Evolutionary conservation across 2,797 vertebrate genomes (phyloP).

Genomic region (Hyperoplus lanceolatus): DNA sequence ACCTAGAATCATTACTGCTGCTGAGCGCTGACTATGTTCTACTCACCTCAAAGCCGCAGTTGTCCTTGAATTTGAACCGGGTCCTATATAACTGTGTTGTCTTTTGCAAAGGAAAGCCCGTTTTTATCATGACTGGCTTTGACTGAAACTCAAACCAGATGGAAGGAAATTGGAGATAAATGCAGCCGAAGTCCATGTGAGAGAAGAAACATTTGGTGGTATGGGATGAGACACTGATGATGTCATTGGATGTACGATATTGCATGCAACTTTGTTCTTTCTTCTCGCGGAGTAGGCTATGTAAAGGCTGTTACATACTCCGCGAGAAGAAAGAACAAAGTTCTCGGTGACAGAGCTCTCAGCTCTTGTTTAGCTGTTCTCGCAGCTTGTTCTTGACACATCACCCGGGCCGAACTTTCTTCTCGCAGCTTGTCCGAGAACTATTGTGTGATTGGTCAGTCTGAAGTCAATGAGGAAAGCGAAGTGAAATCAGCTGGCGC

Average conservation of each 20-base stretch:
- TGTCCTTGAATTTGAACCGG: slow-evolving; percentile 48
- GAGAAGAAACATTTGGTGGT: slow-evolving; percentile 62
- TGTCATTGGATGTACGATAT: slow-evolving; percentile 40
- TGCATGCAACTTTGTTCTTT: neutral
- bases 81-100: slow-evolving; percentile 44
- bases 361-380: too few relatives aligned
- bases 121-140: slow-evolving; percentile 82
- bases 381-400: too few relatives aligned
- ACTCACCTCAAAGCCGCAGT: slow-evolving; percentile 41
- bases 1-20: slow-evolving; percentile 37
- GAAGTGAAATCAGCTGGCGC: too few relatives aligned
- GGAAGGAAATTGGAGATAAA: slow-evolving; percentile 84
- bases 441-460: too few relatives aligned
- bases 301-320: too few relatives aligned
- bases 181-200: slow-evolving; percentile 76
- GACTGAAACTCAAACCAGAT: slow-evolving; percentile 85
- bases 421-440: too few relatives aligned
- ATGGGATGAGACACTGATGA: slow-evolving; percentile 55
- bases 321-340: too few relatives aligned
- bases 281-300: too few relatives aligned
- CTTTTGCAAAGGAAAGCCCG: slow-evolving; percentile 70
- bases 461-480: too few relatives aligned
- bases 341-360: too few relatives aligned
- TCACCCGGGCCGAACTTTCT: too few relatives aligned
- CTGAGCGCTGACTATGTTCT: slow-evolving; percentile 38